Evolutionary conservation across 92 coral and sea anemone genomes (phyloP), one percentile per base, ranked within the genome.

Genomic region (Porites evermanni): DNA sequence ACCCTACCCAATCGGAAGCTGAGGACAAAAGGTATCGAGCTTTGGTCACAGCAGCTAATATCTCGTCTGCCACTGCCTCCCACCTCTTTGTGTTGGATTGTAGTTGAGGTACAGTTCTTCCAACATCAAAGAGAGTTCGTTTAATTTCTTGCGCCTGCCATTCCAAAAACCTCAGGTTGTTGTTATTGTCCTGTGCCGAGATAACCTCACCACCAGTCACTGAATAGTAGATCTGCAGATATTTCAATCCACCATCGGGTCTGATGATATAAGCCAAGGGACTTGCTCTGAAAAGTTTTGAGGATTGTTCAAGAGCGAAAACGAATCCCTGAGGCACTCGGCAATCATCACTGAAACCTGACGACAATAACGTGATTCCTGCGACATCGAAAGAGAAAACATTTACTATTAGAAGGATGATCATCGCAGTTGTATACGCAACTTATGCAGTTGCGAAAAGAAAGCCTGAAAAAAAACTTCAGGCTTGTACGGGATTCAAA

Each of bases 151-250:
- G 23, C 53, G 75, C 16, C 64, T 79, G 84, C 47, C 26, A 79
- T 51, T 66, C 64, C 64, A 79, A 44, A 52, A 53, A 79, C 53
- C 50, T 79, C 75, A 79, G 54, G 8, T 79, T 67, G 24, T 67
- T 79, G 14, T 13, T 51, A 29, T 10, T 12, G 66, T 79, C 84
- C 2, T 66, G 64, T 12, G 64, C 75, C 8, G 63, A 1, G 75
- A 54, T 52, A 23, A 32, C 65, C 16, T 79, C 63, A 64, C 84
- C 84, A 23, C 84, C 84, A 0, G 63, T 52, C 7, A 66, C 67
- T 8, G 84, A 67, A 52, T 79, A 17, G 53, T 67, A 79, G 26
- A 79, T 50, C 20, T 68, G 75, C 23, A 79, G n/a, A 79, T 50
- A 66, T 17, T 51, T 79, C 14, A 29, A 1, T 51, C 64, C 75